Evolutionary conservation across 2,888 invertebrate genomes (phyloP).

Genomic region (Agrotis clavis): DNA sequence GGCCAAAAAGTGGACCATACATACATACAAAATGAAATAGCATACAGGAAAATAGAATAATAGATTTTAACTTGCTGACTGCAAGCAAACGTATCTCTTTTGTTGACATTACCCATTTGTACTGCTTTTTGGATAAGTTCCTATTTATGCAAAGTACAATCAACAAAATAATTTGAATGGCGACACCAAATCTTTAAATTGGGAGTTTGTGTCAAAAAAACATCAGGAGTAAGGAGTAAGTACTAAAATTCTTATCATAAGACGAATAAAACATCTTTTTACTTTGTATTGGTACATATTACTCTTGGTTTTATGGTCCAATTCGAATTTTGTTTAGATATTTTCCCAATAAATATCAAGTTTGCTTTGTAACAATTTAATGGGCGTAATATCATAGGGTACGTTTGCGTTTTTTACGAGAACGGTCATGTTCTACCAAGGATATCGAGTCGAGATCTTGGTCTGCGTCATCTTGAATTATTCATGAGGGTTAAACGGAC

Average conservation of each 20-base stretch:
- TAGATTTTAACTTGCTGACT: too few species aligned
- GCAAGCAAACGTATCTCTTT: too few species aligned
- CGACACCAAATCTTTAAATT: neutral
- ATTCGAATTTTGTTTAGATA: conserved; percentile 8
- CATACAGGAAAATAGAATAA: too few species aligned
- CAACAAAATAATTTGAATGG: neutral
- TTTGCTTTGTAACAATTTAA: conserved; percentile 53
- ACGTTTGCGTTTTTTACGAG: conserved; percentile 69
- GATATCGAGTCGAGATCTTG: conserved; percentile 75
- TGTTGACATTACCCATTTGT: neutral
- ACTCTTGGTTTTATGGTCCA: conserved; percentile 14
- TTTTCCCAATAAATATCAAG: conserved; percentile 2
- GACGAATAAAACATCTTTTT: neutral
- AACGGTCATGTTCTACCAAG: conserved; percentile 70
- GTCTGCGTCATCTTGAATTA: conserved; percentile 76
- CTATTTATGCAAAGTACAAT: too few species aligned
- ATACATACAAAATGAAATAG: too few species aligned
- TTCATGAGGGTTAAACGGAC: conserved; percentile 81
- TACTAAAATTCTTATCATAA: neutral
- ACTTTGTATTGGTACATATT: neutral
- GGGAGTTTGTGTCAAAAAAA: neutral
- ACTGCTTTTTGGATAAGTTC: neutral
- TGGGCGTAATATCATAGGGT: conserved; percentile 60
- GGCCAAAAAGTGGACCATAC: too few species aligned
- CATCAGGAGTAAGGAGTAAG: neutral